Conservation (phyloP, 2,888 invertebrate species). For the Epicampocera succincta region DNA sequence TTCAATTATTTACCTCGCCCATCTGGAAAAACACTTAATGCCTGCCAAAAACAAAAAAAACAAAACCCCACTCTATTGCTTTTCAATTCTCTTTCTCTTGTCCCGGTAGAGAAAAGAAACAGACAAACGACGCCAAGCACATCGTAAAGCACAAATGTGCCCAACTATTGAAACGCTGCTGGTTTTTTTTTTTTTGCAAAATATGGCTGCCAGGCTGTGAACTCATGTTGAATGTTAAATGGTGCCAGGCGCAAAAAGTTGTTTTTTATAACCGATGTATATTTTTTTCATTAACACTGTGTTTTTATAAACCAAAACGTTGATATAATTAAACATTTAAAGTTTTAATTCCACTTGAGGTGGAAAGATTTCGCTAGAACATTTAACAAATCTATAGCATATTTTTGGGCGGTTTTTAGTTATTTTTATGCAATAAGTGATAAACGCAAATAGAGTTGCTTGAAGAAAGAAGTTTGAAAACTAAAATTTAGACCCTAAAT, state of each 20-base stretch:
- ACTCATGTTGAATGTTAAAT: slow-evolving; percentile 37
- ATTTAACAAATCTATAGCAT: slow-evolving; percentile 12
- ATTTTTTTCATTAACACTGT: slow-evolving; percentile 1
- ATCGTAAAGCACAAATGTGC: slow-evolving; percentile 56
- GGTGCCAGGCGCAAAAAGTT: slow-evolving; percentile 4
- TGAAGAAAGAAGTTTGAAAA: not conserved
- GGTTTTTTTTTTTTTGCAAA: slow-evolving; percentile 8
- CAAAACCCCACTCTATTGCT: not conserved
- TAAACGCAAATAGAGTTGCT: not conserved
- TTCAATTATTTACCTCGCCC: too few species aligned
- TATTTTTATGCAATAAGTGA: not conserved
- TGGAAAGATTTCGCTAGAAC: slow-evolving; percentile 9
- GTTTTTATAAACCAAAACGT: slow-evolving; percentile 8
- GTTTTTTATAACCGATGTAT: not conserved
- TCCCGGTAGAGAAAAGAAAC: not conserved
- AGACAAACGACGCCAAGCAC: slow-evolving; percentile 39
- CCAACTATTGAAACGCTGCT: slow-evolving; percentile 20
- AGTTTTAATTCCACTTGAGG: slow-evolving; percentile 20
- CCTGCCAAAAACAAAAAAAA: slow-evolving; percentile 3
- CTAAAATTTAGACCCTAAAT: too few species aligned
- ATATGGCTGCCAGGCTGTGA: slow-evolving; percentile 12
- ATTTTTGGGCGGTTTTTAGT: not conserved
- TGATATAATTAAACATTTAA: slow-evolving; percentile 17
- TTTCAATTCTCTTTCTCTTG: not conserved
- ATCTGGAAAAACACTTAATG: not conserved